Base-by-base conservation (phyloP, 2,888 invertebrate species). In the Ormyrus pomaceus region DNA sequence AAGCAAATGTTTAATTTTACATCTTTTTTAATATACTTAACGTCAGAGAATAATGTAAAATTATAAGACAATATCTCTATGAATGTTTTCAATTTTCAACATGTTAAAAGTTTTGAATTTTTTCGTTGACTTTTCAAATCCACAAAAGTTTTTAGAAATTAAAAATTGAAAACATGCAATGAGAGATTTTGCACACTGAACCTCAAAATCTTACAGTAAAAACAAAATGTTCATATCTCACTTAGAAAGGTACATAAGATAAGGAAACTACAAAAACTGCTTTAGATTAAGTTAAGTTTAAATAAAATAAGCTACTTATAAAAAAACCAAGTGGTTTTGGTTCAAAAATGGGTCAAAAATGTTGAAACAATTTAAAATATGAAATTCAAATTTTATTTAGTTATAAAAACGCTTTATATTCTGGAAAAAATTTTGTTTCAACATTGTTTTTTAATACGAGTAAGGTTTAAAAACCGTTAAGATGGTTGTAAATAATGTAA, bases 401-500 rank as follows among this genome's bases (percentile, higher is more conserved):
- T 9, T 74, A 66, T 70, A 59, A 73, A 62, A 61, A 53, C 11
- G n/a, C 61, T 65, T 61, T 19, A 19, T 77, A 34, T 34, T 34
- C 34, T 62, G 19, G 50, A 73, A 61, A n/a, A 10, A n/a, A 77
- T 77, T 71, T 74, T 74, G 79, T 82, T 82, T 82, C 79, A 79
- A 65, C 79, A 73, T 71, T 70, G 62, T 77, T 71, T 74, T 34
- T 69, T 66, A 58, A 59, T 76, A 59, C 46, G 34, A 68, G 48
- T 65, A 77, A 73, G 69, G 68, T 73, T 82, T 53, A 50, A 82
- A 74, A 80, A 72, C 80, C 80, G 61, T 82, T 83, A 84, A 77
- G 65, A 82, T 82, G 82, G 85, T 84, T 90, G 90, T 90, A 90
- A 83, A 90, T 90, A 90, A 86, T 90, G 90, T 90, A 90, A 89